Evolutionary conservation across 2,888 invertebrate species (phyloP), one percentile per base, ranked within the genome.

Genomic region (Latrodectus elegans): DNA sequence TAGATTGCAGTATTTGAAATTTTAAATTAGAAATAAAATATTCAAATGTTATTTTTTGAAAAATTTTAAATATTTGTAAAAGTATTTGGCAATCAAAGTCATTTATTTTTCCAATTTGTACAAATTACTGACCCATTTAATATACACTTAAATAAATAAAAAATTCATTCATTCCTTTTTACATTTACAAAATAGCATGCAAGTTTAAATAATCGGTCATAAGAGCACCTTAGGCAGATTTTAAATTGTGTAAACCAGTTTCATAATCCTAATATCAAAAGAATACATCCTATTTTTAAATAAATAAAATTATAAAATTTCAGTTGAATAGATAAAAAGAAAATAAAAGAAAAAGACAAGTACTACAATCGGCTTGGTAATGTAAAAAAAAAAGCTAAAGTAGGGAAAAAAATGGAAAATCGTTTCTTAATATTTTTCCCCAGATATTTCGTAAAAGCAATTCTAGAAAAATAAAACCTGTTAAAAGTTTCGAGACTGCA

Each of bases 381-480:
- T n/a, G 14, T 22, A 22, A 22, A 22, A 22, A 22, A 15, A 60
- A 60, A 60, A 60, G 60, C n/a, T 60, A 60, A 15, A 15, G 60
- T 4, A 15, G 3, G 60, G 10, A n/a, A n/a, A 11, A 60, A n/a
- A 60, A 60, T 60, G 15, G 60, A n/a, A 60, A 60, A 60, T 60
- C 60, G 60, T 60, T 60, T 60, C 60, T 60, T 10, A 60, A 11
- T n/a, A 60, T 60, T 60, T 60, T n/a, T 60, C 60, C 60, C 60
- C 4, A 60, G 60, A 60, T n/a, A 60, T 60, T 60, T 60, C 60
- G 14, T 60, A 60, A 60, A 60, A 38, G n/a, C 60, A 60, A 12
- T 60, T 60, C n/a, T n/a, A 15, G 60, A 65, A 80, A 53, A 38
- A 65, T 17, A 73, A 73, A 64, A 15, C 72, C 22, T 73, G 64